These are phyloP conservation scores for Craniophora ligustri DNA, from an alignment of 2,888 invertebrate genomes.

Conservation along the genomic window DNA sequence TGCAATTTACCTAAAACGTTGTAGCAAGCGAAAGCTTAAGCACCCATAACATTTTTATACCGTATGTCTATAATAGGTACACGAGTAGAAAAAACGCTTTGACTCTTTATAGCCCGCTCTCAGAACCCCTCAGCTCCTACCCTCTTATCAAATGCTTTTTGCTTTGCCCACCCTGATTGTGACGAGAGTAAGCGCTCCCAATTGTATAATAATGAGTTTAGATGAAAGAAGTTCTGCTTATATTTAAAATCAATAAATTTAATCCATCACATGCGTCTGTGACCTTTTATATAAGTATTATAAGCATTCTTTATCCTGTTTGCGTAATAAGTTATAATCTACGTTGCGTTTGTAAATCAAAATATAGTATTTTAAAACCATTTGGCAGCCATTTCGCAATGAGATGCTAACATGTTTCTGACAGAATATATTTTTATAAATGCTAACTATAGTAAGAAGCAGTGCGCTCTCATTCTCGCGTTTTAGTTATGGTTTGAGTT, in stretches of 20 bases:
- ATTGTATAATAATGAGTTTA: constrained; percentile 43
- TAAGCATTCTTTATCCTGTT: neutral
- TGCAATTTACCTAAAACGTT: constrained; percentile 33
- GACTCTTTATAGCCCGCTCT: constrained; percentile 45
- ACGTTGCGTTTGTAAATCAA: neutral
- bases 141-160: constrained; percentile 52
- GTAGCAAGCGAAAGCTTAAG: constrained; percentile 17
- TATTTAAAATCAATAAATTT: constrained; percentile 24
- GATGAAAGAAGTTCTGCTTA: constrained; percentile 24
- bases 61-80: constrained; percentile 27
- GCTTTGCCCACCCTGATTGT: constrained; percentile 43
- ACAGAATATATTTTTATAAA: neutral
- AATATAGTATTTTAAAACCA: too few relatives aligned
- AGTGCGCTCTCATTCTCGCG: neutral
- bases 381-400: too few relatives aligned
- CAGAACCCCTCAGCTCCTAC: constrained; percentile 45
- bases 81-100: constrained; percentile 40
- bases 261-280: constrained; percentile 8
- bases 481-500: constrained; percentile 6
- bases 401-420: neutral
- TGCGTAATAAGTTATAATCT: too few relatives aligned
- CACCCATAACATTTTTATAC: constrained; percentile 35
- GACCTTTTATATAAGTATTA: constrained; percentile 5
- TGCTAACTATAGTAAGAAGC: constrained; percentile 1
- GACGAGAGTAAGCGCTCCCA: constrained; percentile 35